These are phyloP conservation scores for Ctenopoma multispine DNA, from an alignment of 2,797 vertebrate genomes.

Conservation along the genomic window DNA sequence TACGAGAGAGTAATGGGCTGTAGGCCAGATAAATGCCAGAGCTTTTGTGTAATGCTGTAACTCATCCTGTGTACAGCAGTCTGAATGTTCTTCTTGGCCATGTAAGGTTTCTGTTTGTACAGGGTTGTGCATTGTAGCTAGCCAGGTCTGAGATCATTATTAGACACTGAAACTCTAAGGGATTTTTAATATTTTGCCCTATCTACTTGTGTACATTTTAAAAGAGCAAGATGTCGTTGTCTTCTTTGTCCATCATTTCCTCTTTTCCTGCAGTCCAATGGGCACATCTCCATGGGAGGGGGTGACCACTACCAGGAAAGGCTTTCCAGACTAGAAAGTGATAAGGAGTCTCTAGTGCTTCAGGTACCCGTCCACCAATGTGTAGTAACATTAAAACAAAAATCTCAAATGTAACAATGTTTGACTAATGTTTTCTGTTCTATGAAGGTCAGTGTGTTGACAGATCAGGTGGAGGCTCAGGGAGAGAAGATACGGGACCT, in stretches of 20 bases:
- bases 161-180: constrained; percentile 1
- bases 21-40: constrained; percentile 74
- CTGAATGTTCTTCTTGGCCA: constrained; percentile 53
- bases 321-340: constrained; percentile 92
- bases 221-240: not conserved
- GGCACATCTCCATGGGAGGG: constrained; percentile 90
- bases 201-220: not conserved
- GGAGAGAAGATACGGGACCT: constrained; percentile 98
- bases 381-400: not conserved
- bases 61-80: constrained; percentile 51
- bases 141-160: constrained; percentile 15
- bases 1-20: constrained; percentile 58
- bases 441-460: constrained; percentile 94
- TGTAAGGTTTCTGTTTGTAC: constrained; percentile 76
- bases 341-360: constrained; percentile 97
- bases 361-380: constrained; percentile 82
- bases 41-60: constrained; percentile 73
- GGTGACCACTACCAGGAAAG: constrained; percentile 96
- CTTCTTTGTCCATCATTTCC: not conserved
- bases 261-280: constrained; percentile 88
- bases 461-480: constrained; percentile 98
- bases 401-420: not conserved
- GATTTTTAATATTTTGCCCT: not conserved
- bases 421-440: constrained; percentile 1
- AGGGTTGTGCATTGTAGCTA: constrained; percentile 21